Percentiles rank a stretch among this genome's conserved stretches.
Conservation (phyloP, 1,140 invertebrate species). For the Meloidogyne chitwoodi region DNA sequence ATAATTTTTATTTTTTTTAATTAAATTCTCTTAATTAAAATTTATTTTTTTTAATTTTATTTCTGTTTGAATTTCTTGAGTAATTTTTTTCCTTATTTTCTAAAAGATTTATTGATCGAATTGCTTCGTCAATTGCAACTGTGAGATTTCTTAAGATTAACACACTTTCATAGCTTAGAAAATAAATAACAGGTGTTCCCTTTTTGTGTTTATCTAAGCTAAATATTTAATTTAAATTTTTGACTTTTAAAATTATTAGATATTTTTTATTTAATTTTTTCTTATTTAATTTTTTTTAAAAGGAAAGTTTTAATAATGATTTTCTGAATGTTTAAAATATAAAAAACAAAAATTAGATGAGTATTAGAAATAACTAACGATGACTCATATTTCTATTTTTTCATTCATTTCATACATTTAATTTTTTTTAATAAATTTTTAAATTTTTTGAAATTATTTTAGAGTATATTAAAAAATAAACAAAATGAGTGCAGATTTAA, state of each 20-base stretch:
- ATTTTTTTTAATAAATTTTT: too few species aligned
- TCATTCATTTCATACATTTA: too few species aligned
- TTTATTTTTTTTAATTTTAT: not conserved
- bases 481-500: conserved; percentile 10
- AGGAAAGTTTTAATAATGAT: too few species aligned
- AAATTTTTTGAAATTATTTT: not conserved
- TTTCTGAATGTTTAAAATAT: too few species aligned
- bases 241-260: not conserved
- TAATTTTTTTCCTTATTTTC: not conserved
- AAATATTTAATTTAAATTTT: not conserved
- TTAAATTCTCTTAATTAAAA: not conserved
- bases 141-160: not conserved
- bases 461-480: too few species aligned
- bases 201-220: not conserved
- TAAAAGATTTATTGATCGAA: not conserved
- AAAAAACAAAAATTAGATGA: too few species aligned
- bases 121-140: not conserved
- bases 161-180: not conserved
- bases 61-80: not conserved
- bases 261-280: too few species aligned
- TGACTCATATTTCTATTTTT: too few species aligned
- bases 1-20: not conserved
- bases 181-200: not conserved
- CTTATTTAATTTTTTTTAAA: too few species aligned
- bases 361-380: too few species aligned